Base-by-base conservation (phyloP, 2,113 vertebrate genomes). In the Actenoides hombroni region DNA sequence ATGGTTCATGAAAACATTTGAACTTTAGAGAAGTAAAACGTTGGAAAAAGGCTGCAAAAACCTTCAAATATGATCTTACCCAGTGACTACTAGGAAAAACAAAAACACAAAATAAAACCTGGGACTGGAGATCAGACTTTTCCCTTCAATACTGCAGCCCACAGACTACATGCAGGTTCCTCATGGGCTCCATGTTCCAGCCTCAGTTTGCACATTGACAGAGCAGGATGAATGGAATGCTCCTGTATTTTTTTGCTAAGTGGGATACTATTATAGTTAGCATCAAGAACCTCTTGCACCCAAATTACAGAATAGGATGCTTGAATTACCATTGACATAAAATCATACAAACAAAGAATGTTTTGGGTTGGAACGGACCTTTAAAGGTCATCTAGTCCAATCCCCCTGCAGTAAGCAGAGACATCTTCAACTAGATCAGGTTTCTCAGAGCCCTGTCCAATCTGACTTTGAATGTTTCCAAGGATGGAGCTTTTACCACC, bases 51-150 rank as follows among this genome's bases (percentile, higher is more conserved):
- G 3, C 11, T 71, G 13, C 6, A 76, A 79, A 92, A 86, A 2
- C 16, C 13, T 49, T 77, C 16, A 67, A 65, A 54, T 29, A 31
- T 49, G 9, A 35, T 65, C 17, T 83, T 69, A 59, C 24, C 4
- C 28, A 57, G 1, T 24, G 33, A 73, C 11, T 74, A 35, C 25
- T 46, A 42, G 23, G 21, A 78, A 91, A 87, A 86, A 23, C 7
- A 95, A 84, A 71, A 28, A 35, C 3, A 39, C 49, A 35, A 71
- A 90, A 88, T 56, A 85, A 94, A 93, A 64, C 25, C 8, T 23
- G 9, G 2, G 5, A 46, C 5, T 11, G 7, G 24, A 74, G 31
- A 77, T 48, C 21, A 77, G n/a, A 48, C 1, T 23, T 83, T 46
- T 70, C 23, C 26, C 7, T 87, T 73, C 29, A 26, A 57, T 69